Percentiles rank a stretch among this genome's conserved stretches.
These are phyloP conservation scores for Vombatus ursinus DNA, from an alignment of 2,113 vertebrate genomes.

Conservation along the genomic window DNA sequence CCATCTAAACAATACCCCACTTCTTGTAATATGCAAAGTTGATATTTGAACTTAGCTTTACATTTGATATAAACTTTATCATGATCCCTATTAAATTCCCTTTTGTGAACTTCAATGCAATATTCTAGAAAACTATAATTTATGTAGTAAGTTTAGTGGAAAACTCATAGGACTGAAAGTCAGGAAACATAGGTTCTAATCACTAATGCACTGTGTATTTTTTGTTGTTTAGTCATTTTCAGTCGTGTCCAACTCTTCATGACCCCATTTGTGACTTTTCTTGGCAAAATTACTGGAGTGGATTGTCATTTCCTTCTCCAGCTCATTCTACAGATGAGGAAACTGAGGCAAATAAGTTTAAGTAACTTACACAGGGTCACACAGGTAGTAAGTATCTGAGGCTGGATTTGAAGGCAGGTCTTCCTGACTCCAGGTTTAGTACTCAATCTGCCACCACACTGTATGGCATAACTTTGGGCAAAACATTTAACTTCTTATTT, in stretches of 20 bases:
- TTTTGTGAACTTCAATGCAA: neutral
- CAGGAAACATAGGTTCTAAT: neutral
- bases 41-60: neutral
- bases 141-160: neutral
- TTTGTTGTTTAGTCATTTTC: neutral
- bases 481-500: neutral
- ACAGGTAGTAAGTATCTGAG: neutral
- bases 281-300: neutral
- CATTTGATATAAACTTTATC: neutral
- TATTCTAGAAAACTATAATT: neutral
- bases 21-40: neutral
- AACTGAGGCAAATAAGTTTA: neutral
- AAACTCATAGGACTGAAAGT: neutral
- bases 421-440: neutral
- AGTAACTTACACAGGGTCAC: neutral
- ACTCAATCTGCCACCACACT: neutral
- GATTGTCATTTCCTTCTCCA: neutral
- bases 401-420: neutral
- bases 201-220: neutral
- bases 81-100: neutral
- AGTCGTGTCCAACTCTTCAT: neutral
- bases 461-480: neutral
- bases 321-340: neutral
- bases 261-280: neutral
- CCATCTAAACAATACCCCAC: neutral